phyloP scores from a whole-genome alignment of 2,888 invertebrate species.

The Rutpela maculata region DNA sequence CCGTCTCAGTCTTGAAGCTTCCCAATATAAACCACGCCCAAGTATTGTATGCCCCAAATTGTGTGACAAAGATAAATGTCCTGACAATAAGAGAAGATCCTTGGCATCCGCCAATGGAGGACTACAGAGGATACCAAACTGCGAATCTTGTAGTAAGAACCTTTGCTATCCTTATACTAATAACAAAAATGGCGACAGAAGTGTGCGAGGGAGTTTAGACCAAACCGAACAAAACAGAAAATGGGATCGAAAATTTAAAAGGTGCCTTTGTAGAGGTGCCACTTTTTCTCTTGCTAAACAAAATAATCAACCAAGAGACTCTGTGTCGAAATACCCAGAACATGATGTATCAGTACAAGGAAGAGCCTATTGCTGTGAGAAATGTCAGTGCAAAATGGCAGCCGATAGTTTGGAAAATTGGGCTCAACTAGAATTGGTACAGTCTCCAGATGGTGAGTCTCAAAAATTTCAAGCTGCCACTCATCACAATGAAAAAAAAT shows the following conservation, averaged over 20 bases:
- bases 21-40: neutral
- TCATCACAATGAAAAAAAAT: neutral
- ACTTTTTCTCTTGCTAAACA: neutral
- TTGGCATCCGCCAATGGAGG: neutral
- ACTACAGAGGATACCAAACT: neutral
- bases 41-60: constrained; percentile 10
- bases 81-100: neutral
- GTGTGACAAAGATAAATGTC: constrained; percentile 20
- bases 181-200: neutral
- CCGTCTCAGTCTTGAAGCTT: neutral
- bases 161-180: neutral
- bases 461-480: neutral
- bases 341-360: neutral
- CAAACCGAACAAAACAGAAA: neutral
- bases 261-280: neutral
- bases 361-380: neutral
- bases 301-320: neutral
- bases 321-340: neutral
- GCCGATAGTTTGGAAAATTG: neutral
- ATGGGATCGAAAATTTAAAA: neutral
- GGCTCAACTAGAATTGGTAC: neutral
- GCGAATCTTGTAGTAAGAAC: constrained; percentile 6
- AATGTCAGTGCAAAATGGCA: neutral
- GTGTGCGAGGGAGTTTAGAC: too few species aligned
- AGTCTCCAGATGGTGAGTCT: neutral